A percentile compares a stretch with the other conserved stretches of the same genome.
These are phyloP conservation scores for Acrocephalus scirpaceus DNA, from an alignment of 2,797 vertebrate genomes.

Conservation along the genomic window DNA sequence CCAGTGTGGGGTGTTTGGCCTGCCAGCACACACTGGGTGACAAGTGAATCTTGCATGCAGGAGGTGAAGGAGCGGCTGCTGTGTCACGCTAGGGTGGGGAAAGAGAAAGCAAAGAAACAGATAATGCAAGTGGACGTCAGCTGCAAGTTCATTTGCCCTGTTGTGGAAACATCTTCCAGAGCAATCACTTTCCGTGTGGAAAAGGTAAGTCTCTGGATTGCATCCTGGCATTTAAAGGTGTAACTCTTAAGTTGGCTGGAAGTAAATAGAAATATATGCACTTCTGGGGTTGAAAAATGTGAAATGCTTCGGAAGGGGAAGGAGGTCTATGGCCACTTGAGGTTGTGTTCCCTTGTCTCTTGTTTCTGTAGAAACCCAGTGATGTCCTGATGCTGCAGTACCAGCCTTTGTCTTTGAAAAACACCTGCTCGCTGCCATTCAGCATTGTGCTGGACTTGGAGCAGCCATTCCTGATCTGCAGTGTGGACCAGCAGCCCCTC, in stretches of 20 bases:
- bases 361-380: slow-evolving; percentile 73
- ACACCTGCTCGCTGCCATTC: slow-evolving; percentile 80
- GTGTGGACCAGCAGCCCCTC: slow-evolving; percentile 27
- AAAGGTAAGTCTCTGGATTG: slow-evolving; percentile 77
- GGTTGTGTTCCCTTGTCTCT: not conserved
- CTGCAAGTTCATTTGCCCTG: slow-evolving; percentile 84
- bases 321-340: not conserved
- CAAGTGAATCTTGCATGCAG: slow-evolving; percentile 58
- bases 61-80: slow-evolving; percentile 83
- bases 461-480: slow-evolving; percentile 83
- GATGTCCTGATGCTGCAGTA: slow-evolving; percentile 71
- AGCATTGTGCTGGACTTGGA: slow-evolving; percentile 75
- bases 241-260: not conserved
- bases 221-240: not conserved
- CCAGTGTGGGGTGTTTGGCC: not conserved
- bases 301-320: not conserved
- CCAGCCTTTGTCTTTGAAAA: slow-evolving; percentile 83
- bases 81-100: slow-evolving; percentile 81
- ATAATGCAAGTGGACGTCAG: slow-evolving; percentile 83
- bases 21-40: not conserved
- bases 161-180: slow-evolving; percentile 79
- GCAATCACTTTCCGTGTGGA: slow-evolving; percentile 81
- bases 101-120: slow-evolving; percentile 57
- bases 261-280: not conserved
- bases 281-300: not conserved